These are phyloP conservation scores for Uromys caudimaculatus DNA, from an alignment of 2,797 vertebrate species.

Conservation along the genomic window DNA sequence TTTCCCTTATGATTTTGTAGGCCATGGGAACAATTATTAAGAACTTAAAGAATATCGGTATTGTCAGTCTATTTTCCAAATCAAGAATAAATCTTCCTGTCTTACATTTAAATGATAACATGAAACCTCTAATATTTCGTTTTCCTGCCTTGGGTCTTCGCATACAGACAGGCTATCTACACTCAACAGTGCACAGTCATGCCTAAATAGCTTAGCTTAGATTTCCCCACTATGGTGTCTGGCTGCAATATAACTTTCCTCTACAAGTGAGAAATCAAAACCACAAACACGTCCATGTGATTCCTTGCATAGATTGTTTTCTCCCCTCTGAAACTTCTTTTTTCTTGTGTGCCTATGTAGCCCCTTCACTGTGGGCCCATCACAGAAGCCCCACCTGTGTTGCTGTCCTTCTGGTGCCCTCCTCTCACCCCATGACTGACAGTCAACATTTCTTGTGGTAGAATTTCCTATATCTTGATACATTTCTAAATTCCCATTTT, in stretches of 20 bases:
- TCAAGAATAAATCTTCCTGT: neutral
- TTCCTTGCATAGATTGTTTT: neutral
- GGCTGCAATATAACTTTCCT: neutral
- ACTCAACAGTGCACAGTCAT: fast-evolving
- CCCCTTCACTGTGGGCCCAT: neutral
- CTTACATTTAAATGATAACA: neutral
- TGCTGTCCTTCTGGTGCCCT: neutral
- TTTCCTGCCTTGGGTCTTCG: neutral
- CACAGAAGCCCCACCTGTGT: neutral
- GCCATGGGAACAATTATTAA: neutral
- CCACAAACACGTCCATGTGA: neutral
- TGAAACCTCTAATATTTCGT: neutral
- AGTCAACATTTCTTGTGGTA: neutral
- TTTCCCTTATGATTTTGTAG: neutral
- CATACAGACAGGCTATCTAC: neutral
- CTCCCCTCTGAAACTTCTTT: neutral
- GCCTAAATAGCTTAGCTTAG: neutral
- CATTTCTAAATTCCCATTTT: neutral
- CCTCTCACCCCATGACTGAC: neutral
- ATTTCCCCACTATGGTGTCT: conserved; percentile 5
- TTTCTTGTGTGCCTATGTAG: too few relatives aligned
- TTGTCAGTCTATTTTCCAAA: neutral
- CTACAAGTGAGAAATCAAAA: neutral
- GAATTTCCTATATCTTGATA: neutral
- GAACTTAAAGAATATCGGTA: neutral